A percentile compares a stretch with the other conserved stretches of the same genome.
Conservation (phyloP, 1,140 invertebrate genomes). For the Zaprionus davidi region DNA sequence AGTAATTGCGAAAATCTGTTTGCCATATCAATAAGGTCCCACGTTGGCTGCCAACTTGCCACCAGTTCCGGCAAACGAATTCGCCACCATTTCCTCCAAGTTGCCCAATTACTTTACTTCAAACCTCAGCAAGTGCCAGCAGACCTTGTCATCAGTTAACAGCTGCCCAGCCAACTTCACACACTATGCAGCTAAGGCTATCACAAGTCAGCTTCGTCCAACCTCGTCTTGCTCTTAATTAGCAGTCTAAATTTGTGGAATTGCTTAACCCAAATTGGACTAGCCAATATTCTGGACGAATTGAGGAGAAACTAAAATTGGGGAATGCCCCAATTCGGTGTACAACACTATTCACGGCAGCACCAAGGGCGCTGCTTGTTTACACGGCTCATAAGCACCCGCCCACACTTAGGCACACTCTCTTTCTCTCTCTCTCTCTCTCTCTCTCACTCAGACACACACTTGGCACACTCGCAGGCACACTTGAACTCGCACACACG, state of each 20-base stretch:
- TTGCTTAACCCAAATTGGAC: background rate
- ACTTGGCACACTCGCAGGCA: slow-evolving; percentile 8
- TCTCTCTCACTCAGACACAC: background rate
- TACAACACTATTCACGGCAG: slow-evolving; percentile 11
- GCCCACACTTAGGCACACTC: background rate
- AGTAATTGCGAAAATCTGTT: slow-evolving; percentile 74
- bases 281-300: background rate
- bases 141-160: too few relatives aligned
- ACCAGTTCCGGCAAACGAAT: background rate
- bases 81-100: slow-evolving; percentile 2
- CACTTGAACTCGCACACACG: slow-evolving; percentile 21
- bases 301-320: background rate
- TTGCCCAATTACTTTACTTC: too few relatives aligned
- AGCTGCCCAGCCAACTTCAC: too few relatives aligned
- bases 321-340: slow-evolving; percentile 1
- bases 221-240: background rate
- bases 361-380: slow-evolving; percentile 27
- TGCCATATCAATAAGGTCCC: slow-evolving; percentile 59
- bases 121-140: too few relatives aligned
- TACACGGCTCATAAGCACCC: slow-evolving; percentile 39
- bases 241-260: background rate
- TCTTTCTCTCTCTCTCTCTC: background rate
- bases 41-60: background rate
- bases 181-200: too few relatives aligned
- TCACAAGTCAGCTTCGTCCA: too few relatives aligned